Evolutionary conservation across 2,888 invertebrate genomes (phyloP), one percentile per base, ranked within the genome.

Genomic region (Heteromyza rotundicornis): DNA sequence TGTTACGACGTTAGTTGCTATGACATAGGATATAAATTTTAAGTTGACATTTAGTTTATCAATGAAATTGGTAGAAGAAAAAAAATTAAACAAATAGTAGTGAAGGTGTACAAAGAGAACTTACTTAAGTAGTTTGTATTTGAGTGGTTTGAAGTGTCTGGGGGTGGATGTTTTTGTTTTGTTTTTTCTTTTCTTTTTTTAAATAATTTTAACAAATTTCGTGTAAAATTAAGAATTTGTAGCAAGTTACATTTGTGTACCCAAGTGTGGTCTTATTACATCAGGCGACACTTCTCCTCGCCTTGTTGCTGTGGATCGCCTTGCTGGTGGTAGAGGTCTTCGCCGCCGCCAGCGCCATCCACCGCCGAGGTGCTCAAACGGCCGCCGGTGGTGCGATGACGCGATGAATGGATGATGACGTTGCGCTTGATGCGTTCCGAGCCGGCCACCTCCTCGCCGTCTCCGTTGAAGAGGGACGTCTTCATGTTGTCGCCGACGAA

Each of bases 401-500:
- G 85, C 75, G 87, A 86, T 59, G 86, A 86, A 79, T 87, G 88
- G 70, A 87, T 87, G 80, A 88, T 88, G 63, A 87, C 76, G 64
- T 86, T 85, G 64, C 87, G 85, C 70, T 87, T 86, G 69, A 87
- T 86, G 57, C 90, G 86, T 78, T 91, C 90, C 19, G 89, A 87
- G 53, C 86, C 82, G 1, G 91, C 91, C 69, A 90, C 85, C 82
- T 90, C 89, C 82, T 95, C 94, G 64, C 93, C 94, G 20, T 90
- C 89, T 66, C 84, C 87, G 82, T 95, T 95, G 60, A 91, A 74
- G 52, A 98, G 86, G n/a, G 85, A 82, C 1, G 96, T 95, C 66
- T 88, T 89, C 89, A 96, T 95, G 70, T 87, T 87, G 75, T 96
- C 95, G 0, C 88, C 89, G n/a, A 89, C 86, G 72, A 92, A 90